These are phyloP conservation scores for Epinephelus malabaricus DNA, from an alignment of 2,797 vertebrate species.

Conservation along the genomic window DNA sequence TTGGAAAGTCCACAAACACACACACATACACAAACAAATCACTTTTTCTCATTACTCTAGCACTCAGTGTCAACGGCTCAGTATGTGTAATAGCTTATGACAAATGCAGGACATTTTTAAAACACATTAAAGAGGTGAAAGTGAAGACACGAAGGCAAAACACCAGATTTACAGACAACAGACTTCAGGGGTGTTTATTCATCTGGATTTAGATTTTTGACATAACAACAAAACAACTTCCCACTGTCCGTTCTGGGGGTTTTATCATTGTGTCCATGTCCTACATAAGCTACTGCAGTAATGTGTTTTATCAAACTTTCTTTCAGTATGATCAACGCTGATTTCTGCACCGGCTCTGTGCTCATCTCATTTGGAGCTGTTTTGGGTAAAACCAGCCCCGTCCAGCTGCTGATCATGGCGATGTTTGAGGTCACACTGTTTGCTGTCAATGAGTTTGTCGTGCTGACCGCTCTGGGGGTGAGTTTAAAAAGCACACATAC, in stretches of 20 bases:
- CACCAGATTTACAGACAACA: no score
- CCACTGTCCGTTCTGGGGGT: no score
- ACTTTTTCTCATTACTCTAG: no score
- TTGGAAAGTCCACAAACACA: background rate
- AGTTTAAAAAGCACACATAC: conserved; percentile 58
- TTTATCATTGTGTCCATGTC: background rate
- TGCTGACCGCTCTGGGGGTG: conserved; percentile 88
- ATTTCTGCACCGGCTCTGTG: conserved; percentile 90
- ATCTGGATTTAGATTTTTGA: no score
- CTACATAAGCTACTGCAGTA: background rate
- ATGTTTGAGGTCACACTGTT: conserved; percentile 91
- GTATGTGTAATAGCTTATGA: no score
- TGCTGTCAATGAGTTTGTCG: conserved; percentile 89
- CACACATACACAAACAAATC: background rate
- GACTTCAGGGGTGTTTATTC: no score
- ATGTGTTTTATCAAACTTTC: background rate
- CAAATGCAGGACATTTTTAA: no score
- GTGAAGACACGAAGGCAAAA: no score
- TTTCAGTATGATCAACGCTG: conserved; percentile 92
- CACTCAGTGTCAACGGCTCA: background rate
- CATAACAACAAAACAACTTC: no score
- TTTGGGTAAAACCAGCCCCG: conserved; percentile 91
- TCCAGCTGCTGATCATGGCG: conserved; percentile 92
- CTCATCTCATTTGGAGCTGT: conserved; percentile 92
- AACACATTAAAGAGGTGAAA: no score